Base-by-base conservation (phyloP, 2,888 invertebrate species). In the Stenodera caucasica region DNA sequence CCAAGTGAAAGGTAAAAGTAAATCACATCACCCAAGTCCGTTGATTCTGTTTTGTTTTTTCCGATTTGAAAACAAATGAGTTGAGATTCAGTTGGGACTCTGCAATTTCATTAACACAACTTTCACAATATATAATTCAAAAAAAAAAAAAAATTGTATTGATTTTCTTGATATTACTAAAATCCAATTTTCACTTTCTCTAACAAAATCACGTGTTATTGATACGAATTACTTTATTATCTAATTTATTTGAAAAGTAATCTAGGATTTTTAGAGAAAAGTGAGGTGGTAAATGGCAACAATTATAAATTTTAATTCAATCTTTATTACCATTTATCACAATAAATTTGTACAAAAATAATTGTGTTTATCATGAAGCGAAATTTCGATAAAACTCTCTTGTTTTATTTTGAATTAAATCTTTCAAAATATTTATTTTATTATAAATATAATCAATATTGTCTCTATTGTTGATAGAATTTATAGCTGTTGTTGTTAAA, bases 401-500 rank as follows among this genome's bases (percentile, higher is more conserved):
- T 21, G 21, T 45, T 18, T 45, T 45, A 3, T 18, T 45, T 7
- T 45, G 45, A 4, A 45, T 45, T 12, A 45, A 12, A 21, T 45
- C 18, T 32, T 21, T 51, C 21, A 49, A 61, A 32, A 30, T 37
- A 49, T 21, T 53, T 29, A 35, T 30, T 30, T 49, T 45, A 37
- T 57, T 50, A 37, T 67, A 67, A n/a, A 55, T 58, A 23, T 62
- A 50, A 18, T 57, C 30, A 33, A 57, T 52, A 32, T 61, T 37
- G 18, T 65, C 64, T 52, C 61, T 63, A 32, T 57, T 60, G 50
- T 61, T 54, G 32, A 67, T n/a, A 51, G 61, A 67, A 49, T 65
- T 54, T 11, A 70, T 56, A 15, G 57, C 37, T 29, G 61, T 60
- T 37, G 60, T 55, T 12, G 68, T 65, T 53, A 61, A 53, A 53